Evolutionary conservation across 2,888 invertebrate genomes (phyloP).

Genomic region (Philereme transversata): DNA sequence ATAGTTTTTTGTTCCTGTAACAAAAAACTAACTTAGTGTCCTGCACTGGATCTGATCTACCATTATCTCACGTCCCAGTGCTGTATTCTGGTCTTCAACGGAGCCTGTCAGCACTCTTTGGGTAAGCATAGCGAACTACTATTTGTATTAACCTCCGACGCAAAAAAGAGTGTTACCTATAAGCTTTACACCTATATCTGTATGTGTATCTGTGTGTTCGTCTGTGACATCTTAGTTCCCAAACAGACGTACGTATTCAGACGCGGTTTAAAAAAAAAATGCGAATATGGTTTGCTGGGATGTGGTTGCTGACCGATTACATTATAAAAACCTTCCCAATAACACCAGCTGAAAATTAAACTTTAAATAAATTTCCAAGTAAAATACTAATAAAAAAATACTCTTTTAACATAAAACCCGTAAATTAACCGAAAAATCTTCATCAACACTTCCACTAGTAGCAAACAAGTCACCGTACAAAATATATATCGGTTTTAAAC

Average conservation of each 20-base stretch:
- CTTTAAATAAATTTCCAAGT: neutral
- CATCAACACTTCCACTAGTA: slow-evolving; percentile 23
- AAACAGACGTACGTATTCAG: no score
- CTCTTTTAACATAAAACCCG: slow-evolving; percentile 6
- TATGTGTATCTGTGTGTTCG: no score
- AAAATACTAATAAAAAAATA: slow-evolving; percentile 2
- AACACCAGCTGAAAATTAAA: no score
- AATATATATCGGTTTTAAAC: slow-evolving; percentile 28
- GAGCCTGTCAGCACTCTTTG: slow-evolving; percentile 48
- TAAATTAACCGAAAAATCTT: slow-evolving; percentile 27
- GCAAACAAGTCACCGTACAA: slow-evolving; percentile 30
- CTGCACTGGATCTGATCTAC: slow-evolving; percentile 39
- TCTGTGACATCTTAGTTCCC: no score
- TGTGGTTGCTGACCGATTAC: no score
- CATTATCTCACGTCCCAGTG: slow-evolving; percentile 48
- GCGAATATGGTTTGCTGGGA: no score
- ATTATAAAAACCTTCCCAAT: no score
- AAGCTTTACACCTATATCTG: no score
- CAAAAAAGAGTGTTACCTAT: no score
- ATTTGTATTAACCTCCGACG: no score
- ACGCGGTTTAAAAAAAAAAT: no score
- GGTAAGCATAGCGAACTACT: slow-evolving; percentile 46
- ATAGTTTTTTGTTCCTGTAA: slow-evolving; percentile 27
- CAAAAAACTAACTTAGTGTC: no score
- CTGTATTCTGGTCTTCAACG: slow-evolving; percentile 59